These are phyloP conservation scores for Drosophila persimilis DNA, from an alignment of 1,140 invertebrate species.

Conservation along the genomic window DNA sequence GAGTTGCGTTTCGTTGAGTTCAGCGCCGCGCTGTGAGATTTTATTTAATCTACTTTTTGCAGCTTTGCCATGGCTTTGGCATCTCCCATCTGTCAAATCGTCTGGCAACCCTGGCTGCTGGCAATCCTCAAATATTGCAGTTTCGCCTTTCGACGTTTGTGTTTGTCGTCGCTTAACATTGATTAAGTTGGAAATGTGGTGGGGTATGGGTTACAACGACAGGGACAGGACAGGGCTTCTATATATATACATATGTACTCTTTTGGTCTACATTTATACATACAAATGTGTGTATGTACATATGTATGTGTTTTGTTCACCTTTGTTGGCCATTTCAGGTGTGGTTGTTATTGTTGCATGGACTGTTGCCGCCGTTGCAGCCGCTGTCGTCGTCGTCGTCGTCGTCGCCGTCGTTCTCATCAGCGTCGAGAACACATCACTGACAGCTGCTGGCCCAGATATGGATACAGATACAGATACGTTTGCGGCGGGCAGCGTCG, in stretches of 20 bases:
- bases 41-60: too few relatives aligned
- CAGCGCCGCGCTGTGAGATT: too few relatives aligned
- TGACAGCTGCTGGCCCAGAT: slow-evolving; percentile 41
- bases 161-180: too few relatives aligned
- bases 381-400: slow-evolving; percentile 36
- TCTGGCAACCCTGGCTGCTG: too few relatives aligned
- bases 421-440: slow-evolving; percentile 55
- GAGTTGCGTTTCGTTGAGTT: too few relatives aligned
- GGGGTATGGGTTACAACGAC: too few relatives aligned
- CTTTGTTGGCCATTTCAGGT: slow-evolving; percentile 65
- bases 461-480: slow-evolving; percentile 33
- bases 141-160: too few relatives aligned
- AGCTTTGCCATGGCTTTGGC: too few relatives aligned
- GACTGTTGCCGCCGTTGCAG: slow-evolving; percentile 17
- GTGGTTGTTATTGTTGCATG: slow-evolving; percentile 35
- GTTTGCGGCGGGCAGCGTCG: slow-evolving; percentile 18
- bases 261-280: slow-evolving; percentile 1
- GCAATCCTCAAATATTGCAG: too few relatives aligned
- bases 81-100: too few relatives aligned
- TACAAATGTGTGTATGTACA: not conserved
- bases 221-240: too few relatives aligned
- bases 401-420: slow-evolving; percentile 51
- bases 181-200: too few relatives aligned
- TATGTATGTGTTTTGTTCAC: slow-evolving; percentile 37
- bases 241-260: not conserved